Evolutionary conservation across 2,888 invertebrate genomes (phyloP), one percentile per base, ranked within the genome.

Genomic region (Heliconius cydno): DNA sequence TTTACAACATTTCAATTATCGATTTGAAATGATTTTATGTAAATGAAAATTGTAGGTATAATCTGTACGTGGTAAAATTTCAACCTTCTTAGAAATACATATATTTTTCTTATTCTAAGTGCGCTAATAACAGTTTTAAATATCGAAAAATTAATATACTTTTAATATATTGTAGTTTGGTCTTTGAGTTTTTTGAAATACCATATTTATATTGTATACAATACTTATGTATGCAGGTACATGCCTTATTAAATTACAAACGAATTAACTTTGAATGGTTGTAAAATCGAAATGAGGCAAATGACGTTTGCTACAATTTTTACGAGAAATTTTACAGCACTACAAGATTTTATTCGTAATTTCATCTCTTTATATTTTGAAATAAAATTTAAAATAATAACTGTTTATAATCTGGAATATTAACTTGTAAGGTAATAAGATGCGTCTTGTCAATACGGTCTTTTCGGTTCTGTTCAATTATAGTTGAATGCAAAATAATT

Each of bases 201-300:
- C 5, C 7, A 38, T 68, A 68, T 68, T 41, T 15, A 41, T 68
- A n/a, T 13, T 5, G 6, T 68, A 68, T 68, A 68, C 15, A 41
- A n/a, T 41, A 25, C 7, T 3, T 25, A 41, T 15, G 25, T 70
- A 70, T 12, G 13, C 9, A 28, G 22, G n/a, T 4, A 46, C 41
- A 70, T 25, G 70, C 70, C 41, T 46, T 70, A 70, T 46, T 70
- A 46, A 25, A 70, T 70, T 70, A 46, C 41, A 70, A 15, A 25
- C 41, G 70, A 41, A 77, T 77, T 70, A 63, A 70, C 19, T 70
- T 60, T 57, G 38, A 77, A 63, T 34, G 60, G 60, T 77, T 77
- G 63, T 63, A 41, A 70, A 79, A 77, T 73, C 74, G 68, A 68
- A n/a, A 34, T 67, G 67, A 74, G 73, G 73, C 71, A 76, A n/a